Base-by-base conservation (phyloP, 2,113 vertebrate species). In the Athene noctua region DNA sequence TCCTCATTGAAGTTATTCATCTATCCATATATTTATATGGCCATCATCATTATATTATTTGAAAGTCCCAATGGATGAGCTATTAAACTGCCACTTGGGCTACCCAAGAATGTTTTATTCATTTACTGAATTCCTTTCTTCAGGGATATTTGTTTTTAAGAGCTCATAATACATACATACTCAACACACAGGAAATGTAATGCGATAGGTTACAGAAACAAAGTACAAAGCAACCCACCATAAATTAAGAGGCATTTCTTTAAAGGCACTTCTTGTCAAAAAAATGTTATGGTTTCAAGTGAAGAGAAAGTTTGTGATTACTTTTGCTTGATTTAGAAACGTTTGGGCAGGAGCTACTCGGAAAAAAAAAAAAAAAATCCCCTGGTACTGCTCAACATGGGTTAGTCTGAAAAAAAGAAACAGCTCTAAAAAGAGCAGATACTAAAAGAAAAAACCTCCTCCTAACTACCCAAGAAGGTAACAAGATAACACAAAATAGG, bases 71-170 rank as follows among this genome's bases (percentile, higher is more conserved):
- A 90, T 21, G 34, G 81, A 91, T 46, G 61, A 92, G 55, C 80
- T 66, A 94, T 88, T 82, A 77, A 96, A 71, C 29, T 85, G 63
- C 38, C 81, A 92, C 84, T 88, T 80, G 30, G 34, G 73, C 62
- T 77, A 92, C 80, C 34, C 38, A 65, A 91, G 70, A 94, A 84
- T 84, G 61, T 82, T 92, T 88, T 91, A 86, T 90, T 97, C 84
- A 94, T 92, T 92, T 91, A 89, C 62, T 61, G 36, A 90, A 72
- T 93, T 94, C 80, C 67, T 97, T 97, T 96, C 72, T 89, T 94
- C 44, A 91, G 47, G 77, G 42, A 68, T 87, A 80, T 89, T 97
- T 94, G 81, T 95, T 97, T 94, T 88, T 94, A 95, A 93, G 80
- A 47, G 44, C 40, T 82, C 46, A 34, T 86, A 83, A 86, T 40